phyloP scores from a whole-genome alignment of 2,113 vertebrate species.

The Larimichthys polyactis region DNA sequence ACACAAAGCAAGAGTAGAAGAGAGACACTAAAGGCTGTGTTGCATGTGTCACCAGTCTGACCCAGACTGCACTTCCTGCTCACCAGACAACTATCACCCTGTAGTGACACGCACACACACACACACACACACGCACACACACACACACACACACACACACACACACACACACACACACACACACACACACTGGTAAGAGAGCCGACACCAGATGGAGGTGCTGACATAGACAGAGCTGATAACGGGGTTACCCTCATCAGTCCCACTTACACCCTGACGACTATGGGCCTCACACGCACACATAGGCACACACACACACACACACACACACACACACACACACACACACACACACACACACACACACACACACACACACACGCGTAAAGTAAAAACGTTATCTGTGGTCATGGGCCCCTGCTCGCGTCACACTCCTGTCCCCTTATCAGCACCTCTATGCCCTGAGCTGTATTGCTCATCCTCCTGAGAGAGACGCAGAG shows the following conservation, averaged over 20 bases:
- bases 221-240: conserved; percentile 80
- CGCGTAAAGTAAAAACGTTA: conserved; percentile 51
- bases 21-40: conserved; percentile 54
- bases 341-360: conserved; percentile 30
- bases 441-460: conserved; percentile 76
- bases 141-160: conserved; percentile 28
- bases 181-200: conserved; percentile 48
- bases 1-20: background rate
- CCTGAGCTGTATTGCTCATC: conserved; percentile 67
- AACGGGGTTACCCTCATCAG: conserved; percentile 74
- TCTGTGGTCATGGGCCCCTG: conserved; percentile 72
- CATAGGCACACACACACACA: conserved; percentile 40
- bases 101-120: conserved; percentile 36
- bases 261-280: conserved; percentile 72
- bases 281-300: conserved; percentile 57
- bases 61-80: conserved; percentile 82
- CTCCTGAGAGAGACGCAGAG: conserved; percentile 61
- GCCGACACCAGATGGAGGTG: conserved; percentile 74
- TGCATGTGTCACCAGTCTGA: conserved; percentile 73
- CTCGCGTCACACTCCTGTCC: conserved; percentile 79
- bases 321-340: conserved; percentile 18
- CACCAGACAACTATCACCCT: conserved; percentile 66
- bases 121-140: conserved; percentile 33
- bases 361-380: conserved; percentile 35
- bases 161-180: conserved; percentile 21